phyloP scores from a whole-genome alignment of 2,797 vertebrate genomes.

The Tarsius wallacei region DNA sequence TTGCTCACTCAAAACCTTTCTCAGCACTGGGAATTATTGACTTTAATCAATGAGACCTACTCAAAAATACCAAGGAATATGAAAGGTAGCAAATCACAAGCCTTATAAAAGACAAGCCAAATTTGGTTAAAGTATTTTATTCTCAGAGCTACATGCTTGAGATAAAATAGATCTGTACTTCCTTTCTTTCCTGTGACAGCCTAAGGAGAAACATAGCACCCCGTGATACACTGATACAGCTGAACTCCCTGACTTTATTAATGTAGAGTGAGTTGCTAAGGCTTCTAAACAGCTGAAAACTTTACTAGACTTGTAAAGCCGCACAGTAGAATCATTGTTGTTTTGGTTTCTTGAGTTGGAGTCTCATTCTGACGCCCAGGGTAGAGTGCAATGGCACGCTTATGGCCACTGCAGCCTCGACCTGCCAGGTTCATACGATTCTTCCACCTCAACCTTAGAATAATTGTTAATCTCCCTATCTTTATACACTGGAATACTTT shows the following conservation, averaged over 20 bases:
- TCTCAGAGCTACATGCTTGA: not conserved
- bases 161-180: constrained; percentile 24
- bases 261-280: constrained; percentile 30
- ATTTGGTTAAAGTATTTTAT: constrained; percentile 48
- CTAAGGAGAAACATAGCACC: constrained; percentile 23
- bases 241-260: not conserved
- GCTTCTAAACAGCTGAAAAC: constrained; percentile 21
- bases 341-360: too few species aligned
- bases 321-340: not conserved
- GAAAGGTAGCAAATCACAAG: not conserved
- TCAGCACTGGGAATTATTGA: not conserved
- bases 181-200: not conserved
- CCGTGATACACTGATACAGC: not conserved
- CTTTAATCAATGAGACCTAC: not conserved
- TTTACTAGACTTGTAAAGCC: constrained; percentile 7
- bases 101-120: constrained; percentile 28
- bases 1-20: constrained; percentile 43
- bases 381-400: too few species aligned
- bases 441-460: not conserved
- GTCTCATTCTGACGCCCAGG: too few species aligned
- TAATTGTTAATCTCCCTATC: constrained; percentile 25
- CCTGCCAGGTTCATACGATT: too few species aligned
- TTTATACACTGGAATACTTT: not conserved
- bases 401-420: too few species aligned
- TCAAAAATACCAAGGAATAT: not conserved